Percentiles rank a stretch among this genome's conserved stretches.
Evolutionary conservation across 1,140 invertebrate genomes (phyloP).

Genomic region (Coptotermes formosanus): DNA sequence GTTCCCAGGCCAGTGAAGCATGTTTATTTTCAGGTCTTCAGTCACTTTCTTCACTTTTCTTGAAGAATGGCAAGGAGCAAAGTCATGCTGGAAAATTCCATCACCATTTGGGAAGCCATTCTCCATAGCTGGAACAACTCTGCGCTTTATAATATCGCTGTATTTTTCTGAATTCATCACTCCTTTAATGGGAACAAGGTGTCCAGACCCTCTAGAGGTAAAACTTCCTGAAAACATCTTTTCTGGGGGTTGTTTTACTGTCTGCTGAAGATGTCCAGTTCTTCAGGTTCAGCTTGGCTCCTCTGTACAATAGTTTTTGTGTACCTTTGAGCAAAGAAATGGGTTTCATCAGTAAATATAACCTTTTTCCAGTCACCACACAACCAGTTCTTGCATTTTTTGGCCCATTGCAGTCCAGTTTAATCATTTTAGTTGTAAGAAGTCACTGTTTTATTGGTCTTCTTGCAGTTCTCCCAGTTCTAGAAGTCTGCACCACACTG

Average conservation of each 20-base stretch:
- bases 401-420: background rate
- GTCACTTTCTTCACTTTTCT: background rate
- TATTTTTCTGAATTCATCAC: conserved; percentile 24
- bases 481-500: background rate
- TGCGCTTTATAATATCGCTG: background rate
- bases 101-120: background rate
- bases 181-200: background rate
- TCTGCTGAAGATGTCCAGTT: conserved; percentile 17
- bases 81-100: conserved; percentile 19
- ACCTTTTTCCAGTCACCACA: background rate
- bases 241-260: background rate
- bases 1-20: conserved; percentile 26
- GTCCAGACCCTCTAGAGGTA: background rate
- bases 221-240: conserved; percentile 23
- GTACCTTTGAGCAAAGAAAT: background rate
- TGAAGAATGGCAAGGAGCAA: conserved; percentile 10
- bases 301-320: background rate
- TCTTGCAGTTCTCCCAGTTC: conserved; percentile 6
- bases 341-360: conserved; percentile 31
- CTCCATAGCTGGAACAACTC: too few relatives aligned
- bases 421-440: conserved; percentile 16
- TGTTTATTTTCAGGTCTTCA: background rate
- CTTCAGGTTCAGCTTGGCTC: background rate
- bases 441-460: conserved; percentile 19
- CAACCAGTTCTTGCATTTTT: background rate